Conservation (phyloP, 2,113 vertebrate species). For the Sigmodon hispidus region DNA sequence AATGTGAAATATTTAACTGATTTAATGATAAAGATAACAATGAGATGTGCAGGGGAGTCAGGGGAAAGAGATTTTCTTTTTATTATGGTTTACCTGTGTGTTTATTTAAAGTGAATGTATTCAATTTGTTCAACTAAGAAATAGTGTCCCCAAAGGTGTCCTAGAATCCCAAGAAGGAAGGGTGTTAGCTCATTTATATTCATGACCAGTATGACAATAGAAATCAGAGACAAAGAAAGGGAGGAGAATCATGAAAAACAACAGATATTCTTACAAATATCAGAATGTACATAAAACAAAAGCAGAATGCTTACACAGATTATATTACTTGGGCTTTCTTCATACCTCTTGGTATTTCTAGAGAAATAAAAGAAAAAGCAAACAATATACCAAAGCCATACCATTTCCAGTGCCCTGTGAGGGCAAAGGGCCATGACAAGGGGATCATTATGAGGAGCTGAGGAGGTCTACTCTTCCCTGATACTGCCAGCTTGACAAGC, state of each 20-base stretch:
- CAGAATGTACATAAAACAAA: not conserved
- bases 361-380: not conserved
- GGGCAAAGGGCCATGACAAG: rapidly evolving
- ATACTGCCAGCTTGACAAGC: not conserved
- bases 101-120: not conserved
- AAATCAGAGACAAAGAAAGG: not conserved
- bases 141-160: not conserved
- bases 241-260: not conserved
- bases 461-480: not conserved
- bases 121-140: not conserved
- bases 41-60: no score
- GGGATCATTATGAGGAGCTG: rapidly evolving
- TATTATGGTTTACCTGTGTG: not conserved
- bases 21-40: not conserved
- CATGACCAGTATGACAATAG: not conserved
- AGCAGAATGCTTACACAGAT: not conserved
- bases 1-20: not conserved
- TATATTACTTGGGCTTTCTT: not conserved
- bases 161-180: not conserved
- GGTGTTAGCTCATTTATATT: not conserved
- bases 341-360: not conserved
- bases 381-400: rapidly evolving
- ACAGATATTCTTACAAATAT: not conserved
- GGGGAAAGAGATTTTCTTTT: not conserved
- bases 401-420: not conserved